Evolutionary conservation across 2,888 invertebrate species (phyloP), one percentile per base, ranked within the genome.

Genomic region (Tupiocoris notatus): DNA sequence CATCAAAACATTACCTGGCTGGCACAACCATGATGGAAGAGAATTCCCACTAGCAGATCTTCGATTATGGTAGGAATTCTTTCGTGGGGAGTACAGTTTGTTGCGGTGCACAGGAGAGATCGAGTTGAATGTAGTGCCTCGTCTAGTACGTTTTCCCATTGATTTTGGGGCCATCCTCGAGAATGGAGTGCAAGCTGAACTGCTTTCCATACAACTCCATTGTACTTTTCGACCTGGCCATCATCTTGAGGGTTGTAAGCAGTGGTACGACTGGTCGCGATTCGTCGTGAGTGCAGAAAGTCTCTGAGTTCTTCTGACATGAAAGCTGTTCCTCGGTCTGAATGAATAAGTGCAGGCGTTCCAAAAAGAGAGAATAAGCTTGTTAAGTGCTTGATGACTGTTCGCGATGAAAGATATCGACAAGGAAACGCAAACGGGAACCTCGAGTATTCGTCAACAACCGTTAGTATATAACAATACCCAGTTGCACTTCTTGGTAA

Each of bases 61-160:
- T 23, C 75, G 20, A 2, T 24, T 2, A 25, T 75, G 68, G 2
- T 20, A 57, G 61, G 75, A 79, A 79, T 78, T 61, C 76, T 65
- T 25, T 79, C 77, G 66, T 79, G 76, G 7, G 79, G 80, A 1
- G 79, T 79, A 12, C 9, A 7, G 62, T 79, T 80, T 9, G 77
- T 79, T 2, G 79, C 65, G n/a, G 78, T 79, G 58, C 78, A 79
- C 20, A 79, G 25, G 3, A 80, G 64, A 16, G 79, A 80, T 23
- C 79, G 63, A 23, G 16, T 23, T 22, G 22, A n/a, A 23, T 59
- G 59, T 3, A 59, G 3, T 3, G 59, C 59, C 7, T 59, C 59
- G n/a, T 59, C 59, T n/a, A 59, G 16, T 17, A 23, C 17, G 22
- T 7, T 21, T 22, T 23, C 24, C 63, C 63, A 22, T 22, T 63